These are phyloP conservation scores for Chlorocebus sabaeus DNA, from an alignment of 2,113 vertebrate species.

Conservation along the genomic window DNA sequence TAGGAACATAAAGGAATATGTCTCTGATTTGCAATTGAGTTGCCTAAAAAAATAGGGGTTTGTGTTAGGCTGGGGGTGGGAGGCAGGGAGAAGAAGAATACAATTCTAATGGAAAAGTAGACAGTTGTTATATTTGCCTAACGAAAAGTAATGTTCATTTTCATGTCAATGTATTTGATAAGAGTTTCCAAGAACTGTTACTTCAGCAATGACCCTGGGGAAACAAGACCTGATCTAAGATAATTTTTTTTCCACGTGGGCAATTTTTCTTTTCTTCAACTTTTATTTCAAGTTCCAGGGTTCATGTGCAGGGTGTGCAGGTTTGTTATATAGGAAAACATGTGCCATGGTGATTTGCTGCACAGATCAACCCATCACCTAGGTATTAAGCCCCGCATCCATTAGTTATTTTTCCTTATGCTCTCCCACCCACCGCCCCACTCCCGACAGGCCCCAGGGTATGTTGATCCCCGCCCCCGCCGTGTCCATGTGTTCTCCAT, in stretches of 20 bases:
- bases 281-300: too few species aligned
- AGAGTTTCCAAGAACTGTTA: conserved; percentile 45
- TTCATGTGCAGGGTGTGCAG: too few species aligned
- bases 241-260: background rate
- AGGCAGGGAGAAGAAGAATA: background rate
- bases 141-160: background rate
- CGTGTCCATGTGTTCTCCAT: too few species aligned
- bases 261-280: background rate
- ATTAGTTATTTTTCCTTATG: too few species aligned
- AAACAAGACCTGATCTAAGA: conserved; percentile 13
- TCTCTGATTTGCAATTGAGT: background rate
- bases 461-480: too few species aligned
- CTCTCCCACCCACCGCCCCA: too few species aligned
- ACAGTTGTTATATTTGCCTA: background rate
- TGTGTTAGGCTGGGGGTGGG: background rate
- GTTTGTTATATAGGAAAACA: too few species aligned
- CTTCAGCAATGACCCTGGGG: background rate
- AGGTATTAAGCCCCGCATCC: too few species aligned
- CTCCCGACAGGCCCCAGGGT: too few species aligned
- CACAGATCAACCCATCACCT: too few species aligned
- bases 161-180: conserved; percentile 1
- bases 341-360: too few species aligned
- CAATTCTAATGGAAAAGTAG: background rate
- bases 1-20: background rate
- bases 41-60: background rate